Percentiles rank a stretch among this genome's conserved stretches.
These are phyloP conservation scores for Hirundo rustica DNA, from an alignment of 2,797 vertebrate species.

Conservation along the genomic window DNA sequence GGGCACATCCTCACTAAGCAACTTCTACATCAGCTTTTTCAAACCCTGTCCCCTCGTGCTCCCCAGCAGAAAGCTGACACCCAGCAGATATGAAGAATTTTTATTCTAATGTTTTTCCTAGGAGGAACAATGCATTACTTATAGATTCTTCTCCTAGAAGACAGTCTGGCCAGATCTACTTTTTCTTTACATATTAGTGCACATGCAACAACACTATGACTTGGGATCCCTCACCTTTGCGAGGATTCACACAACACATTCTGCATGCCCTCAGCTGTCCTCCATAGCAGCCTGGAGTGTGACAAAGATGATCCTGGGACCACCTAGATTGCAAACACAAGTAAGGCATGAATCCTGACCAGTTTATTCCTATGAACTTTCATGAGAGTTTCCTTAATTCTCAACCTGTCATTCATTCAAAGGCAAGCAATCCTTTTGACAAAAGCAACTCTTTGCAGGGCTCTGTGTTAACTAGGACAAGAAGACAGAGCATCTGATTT, in stretches of 20 bases:
- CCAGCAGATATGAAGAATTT: not conserved
- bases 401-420: not conserved
- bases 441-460: not conserved
- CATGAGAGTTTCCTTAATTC: not conserved
- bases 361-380: not conserved
- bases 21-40: not conserved
- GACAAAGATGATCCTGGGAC: not conserved
- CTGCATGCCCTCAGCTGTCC: not conserved
- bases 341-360: not conserved
- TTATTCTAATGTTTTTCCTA: not conserved
- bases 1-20: not conserved
- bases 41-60: not conserved
- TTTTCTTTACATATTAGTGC: not conserved
- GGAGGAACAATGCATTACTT: not conserved
- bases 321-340: not conserved
- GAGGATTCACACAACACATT: not conserved
- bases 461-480: not conserved
- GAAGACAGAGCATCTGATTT: not conserved
- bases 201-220: not conserved
- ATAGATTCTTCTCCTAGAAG: not conserved
- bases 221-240: not conserved
- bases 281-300: not conserved
- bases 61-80: not conserved
- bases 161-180: not conserved
- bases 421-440: not conserved